Evolutionary conservation across 2,888 invertebrate species (phyloP).

Genomic region (Blastobasis lacticolella): DNA sequence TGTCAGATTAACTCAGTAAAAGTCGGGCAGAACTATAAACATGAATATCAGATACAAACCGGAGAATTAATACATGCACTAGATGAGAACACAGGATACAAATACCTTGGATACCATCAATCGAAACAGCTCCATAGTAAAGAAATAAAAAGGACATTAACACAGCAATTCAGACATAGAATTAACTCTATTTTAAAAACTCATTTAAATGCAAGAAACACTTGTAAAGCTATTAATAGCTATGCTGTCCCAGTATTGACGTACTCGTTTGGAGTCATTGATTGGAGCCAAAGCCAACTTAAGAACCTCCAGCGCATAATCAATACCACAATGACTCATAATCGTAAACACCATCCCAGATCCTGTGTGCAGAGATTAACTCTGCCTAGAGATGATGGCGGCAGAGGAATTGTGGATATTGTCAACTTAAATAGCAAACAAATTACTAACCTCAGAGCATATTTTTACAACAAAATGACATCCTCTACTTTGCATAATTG

Average conservation of each 20-base stretch:
- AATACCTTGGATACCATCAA: neutral
- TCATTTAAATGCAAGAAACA: neutral
- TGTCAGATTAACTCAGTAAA: constrained; percentile 1
- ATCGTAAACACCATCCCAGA: constrained; percentile 6
- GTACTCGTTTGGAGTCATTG: constrained; percentile 3
- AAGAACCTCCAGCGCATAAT: constrained; percentile 1
- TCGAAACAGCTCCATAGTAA: neutral
- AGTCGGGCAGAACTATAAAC: neutral
- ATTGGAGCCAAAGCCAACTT: constrained; percentile 1
- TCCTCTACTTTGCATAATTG: neutral
- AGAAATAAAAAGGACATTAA: neutral
- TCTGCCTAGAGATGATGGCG: neutral
- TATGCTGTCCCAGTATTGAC: neutral
- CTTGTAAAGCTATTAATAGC: neutral
- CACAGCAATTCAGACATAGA: neutral
- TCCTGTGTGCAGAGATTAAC: constrained; percentile 7
- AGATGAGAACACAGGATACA: neutral
- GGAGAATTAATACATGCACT: neutral
- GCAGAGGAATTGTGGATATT: constrained; percentile 1
- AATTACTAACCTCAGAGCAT: constrained; percentile 1
- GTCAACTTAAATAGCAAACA: constrained; percentile 4
- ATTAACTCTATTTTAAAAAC: neutral
- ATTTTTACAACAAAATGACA: constrained; percentile 1
- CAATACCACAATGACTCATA: constrained; percentile 2
- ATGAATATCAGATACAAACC: neutral